A percentile compares a stretch with the other conserved stretches of the same genome.
These are phyloP conservation scores for Amia ocellicauda DNA, from an alignment of 2,113 vertebrate genomes.

Conservation along the genomic window DNA sequence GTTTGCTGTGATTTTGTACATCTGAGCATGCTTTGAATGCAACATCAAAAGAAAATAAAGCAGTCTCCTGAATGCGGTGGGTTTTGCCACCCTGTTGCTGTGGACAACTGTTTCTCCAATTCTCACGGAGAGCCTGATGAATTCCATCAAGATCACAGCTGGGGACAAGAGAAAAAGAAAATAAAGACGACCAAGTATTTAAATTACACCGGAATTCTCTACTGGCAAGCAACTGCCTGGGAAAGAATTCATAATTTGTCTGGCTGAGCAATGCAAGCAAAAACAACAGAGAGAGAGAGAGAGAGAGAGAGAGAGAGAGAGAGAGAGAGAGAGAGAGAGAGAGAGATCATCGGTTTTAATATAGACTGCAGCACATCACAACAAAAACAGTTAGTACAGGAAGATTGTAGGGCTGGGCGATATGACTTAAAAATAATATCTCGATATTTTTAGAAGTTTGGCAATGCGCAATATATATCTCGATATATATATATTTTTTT, in stretches of 20 bases:
- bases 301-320: conserved; percentile 1
- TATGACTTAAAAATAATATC: too few species aligned
- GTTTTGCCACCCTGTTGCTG: neutral
- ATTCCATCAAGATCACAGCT: conserved; percentile 42
- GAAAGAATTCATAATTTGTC: conserved; percentile 1
- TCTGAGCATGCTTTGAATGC: too few species aligned
- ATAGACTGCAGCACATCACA: too few species aligned
- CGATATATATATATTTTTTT: too few species aligned
- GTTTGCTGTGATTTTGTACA: too few species aligned
- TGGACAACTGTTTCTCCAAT: conserved; percentile 17
- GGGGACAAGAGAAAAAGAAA: conserved; percentile 19
- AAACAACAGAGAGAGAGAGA: conserved; percentile 3
- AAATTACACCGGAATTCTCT: conserved; percentile 45
- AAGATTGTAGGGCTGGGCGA: too few species aligned
- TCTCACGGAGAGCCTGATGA: conserved; percentile 31
- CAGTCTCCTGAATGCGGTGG: too few species aligned
- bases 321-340: conserved; percentile 6
- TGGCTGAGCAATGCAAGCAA: neutral
- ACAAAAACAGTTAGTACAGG: too few species aligned
- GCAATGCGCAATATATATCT: too few species aligned
- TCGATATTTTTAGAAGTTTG: too few species aligned
- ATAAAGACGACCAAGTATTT: conserved; percentile 42
- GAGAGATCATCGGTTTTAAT: too few species aligned
- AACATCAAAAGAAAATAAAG: too few species aligned
- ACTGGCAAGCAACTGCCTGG: conserved; percentile 29